Evolutionary conservation across 2,888 invertebrate species (phyloP), one percentile per base, ranked within the genome.

Genomic region (Clunio marinus): DNA sequence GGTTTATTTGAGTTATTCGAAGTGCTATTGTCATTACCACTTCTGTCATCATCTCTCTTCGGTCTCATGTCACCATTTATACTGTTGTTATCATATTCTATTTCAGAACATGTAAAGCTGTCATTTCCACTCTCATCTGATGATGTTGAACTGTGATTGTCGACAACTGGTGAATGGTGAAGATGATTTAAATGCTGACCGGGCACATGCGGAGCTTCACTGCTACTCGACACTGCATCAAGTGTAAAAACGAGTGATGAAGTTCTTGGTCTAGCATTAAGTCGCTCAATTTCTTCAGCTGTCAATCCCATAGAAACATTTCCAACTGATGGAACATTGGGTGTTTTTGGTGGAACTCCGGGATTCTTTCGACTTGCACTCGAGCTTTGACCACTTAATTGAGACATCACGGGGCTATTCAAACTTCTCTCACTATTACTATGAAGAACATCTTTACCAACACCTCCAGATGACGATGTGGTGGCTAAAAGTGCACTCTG

Each of bases 71-170:
- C 91, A 15, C 90, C 91, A 68, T 86, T 88, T 71, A 91, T 81
- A 74, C 91, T 91, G 74, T 91, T 90, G 76, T 94, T 93, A 75
- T 96, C 96, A 77, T 95, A 96, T 78, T 97, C 97, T 76, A 96
- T 96, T 81, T 96, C 96, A 0, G 96, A 96, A 80, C 96, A 97
- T 10, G 96, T 97, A 81, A 97, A 97, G 73, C 96, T 96, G 76
- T 97, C 96, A 79, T 96, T 95, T 3, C 89, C 90, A 78, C 96
- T 96, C 77, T 96, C 96, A 73, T 95, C 92, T 8, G 95, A 91
- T 7, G 91, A 90, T 0, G 89, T 89, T 8, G 91, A 90, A 74
- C 90, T 87, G 74, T 89, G 84, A 73, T 89, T 86, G 73, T 87
- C 87, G 20, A 87, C 84, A 41, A 87, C 87, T 15, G 88, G 88